Conservation (phyloP, 2,888 invertebrate species). For the Macrophya alboannulata region DNA sequence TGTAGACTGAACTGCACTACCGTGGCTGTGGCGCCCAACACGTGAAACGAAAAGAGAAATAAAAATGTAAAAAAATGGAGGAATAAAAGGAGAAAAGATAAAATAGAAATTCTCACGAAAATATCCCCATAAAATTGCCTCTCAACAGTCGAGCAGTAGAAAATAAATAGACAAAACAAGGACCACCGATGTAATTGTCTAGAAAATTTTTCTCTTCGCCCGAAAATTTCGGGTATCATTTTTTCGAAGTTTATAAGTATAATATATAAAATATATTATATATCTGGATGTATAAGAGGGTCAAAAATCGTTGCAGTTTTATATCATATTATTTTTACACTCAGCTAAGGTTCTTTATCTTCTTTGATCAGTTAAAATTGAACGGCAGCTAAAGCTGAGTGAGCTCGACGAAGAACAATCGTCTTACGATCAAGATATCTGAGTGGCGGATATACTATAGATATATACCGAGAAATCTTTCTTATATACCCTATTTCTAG, state of each 20-base stretch:
- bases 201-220: too few relatives aligned
- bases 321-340: constrained; percentile 21
- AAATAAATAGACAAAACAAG: not conserved
- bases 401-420: constrained; percentile 27
- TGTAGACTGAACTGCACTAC: too few relatives aligned
- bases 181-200: not conserved
- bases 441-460: not conserved
- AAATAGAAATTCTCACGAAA: not conserved
- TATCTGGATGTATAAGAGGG: not conserved
- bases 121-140: not conserved
- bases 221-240: not conserved
- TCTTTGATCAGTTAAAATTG: constrained; percentile 21
- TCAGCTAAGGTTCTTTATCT: not conserved
- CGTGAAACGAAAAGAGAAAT: constrained; percentile 6
- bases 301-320: constrained; percentile 20
- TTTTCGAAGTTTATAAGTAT: not conserved
- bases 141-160: not conserved
- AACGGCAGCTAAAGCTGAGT: not conserved
- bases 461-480: constrained; percentile 34
- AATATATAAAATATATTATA: not conserved
- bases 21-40: constrained; percentile 1
- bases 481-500: constrained; percentile 25
- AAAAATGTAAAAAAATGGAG: not conserved
- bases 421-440: constrained; percentile 39
- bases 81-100: not conserved